A percentile compares a stretch with the other conserved stretches of the same genome.
Conservation (phyloP, 2,888 invertebrate species). For the Chloroclysta siterata region DNA sequence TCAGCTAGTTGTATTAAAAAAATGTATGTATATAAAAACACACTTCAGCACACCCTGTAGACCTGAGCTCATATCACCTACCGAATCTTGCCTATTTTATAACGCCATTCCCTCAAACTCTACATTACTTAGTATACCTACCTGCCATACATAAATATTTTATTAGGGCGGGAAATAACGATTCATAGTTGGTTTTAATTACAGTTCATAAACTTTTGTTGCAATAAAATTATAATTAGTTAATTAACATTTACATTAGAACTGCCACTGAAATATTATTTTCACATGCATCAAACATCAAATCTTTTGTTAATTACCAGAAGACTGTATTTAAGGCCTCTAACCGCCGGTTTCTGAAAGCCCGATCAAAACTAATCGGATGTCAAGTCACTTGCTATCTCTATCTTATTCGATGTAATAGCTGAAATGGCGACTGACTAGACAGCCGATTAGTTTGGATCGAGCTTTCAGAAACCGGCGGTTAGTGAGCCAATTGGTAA, state of each 20-base stretch:
- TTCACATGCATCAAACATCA: conserved; percentile 39
- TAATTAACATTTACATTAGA: conserved; percentile 40
- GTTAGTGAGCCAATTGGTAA: no score
- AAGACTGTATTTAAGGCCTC: neutral
- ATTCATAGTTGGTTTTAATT: conserved; percentile 37
- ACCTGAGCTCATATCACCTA: neutral
- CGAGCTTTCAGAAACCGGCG: no score
- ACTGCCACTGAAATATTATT: conserved; percentile 37
- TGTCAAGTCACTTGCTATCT: no score
- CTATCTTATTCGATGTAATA: no score
- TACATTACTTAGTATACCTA: conserved; percentile 5
- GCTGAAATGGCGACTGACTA: no score
- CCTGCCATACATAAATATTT: conserved; percentile 31
- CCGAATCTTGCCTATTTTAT: neutral
- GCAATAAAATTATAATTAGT: conserved; percentile 44
- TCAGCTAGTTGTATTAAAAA: no score
- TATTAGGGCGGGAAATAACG: conserved; percentile 35
- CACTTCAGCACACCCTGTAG: neutral
- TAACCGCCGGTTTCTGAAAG: neutral
- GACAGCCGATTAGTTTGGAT: no score
- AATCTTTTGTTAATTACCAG: conserved; percentile 6
- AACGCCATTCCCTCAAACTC: neutral
- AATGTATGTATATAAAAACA: no score
- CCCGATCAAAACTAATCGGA: no score
- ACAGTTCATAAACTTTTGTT: conserved; percentile 33